Conservation (phyloP, 1,140 invertebrate species). For the Camponotus floridanus region DNA sequence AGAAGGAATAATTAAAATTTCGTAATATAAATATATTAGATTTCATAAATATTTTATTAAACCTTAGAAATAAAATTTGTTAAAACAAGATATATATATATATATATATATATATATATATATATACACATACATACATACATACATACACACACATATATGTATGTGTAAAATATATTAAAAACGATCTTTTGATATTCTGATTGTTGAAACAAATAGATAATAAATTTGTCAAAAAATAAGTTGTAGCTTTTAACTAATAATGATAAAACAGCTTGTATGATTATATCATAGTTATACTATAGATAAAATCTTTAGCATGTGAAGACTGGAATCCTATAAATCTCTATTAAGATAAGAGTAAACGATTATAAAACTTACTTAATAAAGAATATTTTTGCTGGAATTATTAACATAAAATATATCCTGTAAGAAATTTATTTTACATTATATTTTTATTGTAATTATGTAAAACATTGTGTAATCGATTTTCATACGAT, state of each 20-base stretch:
- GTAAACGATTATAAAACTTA: constrained; percentile 7
- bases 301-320: constrained; percentile 1
- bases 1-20: background rate
- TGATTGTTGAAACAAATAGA: background rate
- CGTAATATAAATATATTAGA: background rate
- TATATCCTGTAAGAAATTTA: background rate
- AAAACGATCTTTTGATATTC: background rate
- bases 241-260: constrained; percentile 2
- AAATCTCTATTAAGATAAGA: constrained; percentile 25
- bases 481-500: constrained; percentile 13
- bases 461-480: constrained; percentile 41
- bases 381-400: constrained; percentile 18
- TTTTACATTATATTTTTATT: constrained; percentile 30
- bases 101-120: no score
- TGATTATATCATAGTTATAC: background rate
- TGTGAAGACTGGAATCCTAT: constrained; percentile 44
- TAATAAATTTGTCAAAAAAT: background rate
- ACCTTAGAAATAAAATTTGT: constrained; percentile 11
- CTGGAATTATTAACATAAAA: constrained; percentile 16
- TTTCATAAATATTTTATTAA: constrained; percentile 2
- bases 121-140: no score
- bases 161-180: background rate
- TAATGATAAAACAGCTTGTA: background rate
- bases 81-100: background rate
- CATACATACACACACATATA: no score